Conservation (phyloP, 2,888 invertebrate genomes). For the Torymus aiolomorphi region DNA sequence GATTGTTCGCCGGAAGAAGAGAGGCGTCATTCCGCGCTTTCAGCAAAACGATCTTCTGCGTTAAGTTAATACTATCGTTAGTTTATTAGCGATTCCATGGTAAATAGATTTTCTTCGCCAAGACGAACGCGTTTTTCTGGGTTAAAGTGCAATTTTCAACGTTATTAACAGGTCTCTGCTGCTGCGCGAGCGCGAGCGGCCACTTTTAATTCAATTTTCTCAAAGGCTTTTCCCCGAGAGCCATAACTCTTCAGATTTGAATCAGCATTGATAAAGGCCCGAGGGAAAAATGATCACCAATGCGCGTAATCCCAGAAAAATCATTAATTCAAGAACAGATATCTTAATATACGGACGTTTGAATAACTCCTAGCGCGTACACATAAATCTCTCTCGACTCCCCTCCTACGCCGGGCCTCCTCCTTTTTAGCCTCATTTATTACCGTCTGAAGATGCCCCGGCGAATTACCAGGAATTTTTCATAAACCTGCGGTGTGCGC, state of each 20-base stretch:
- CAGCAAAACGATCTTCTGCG: too few relatives aligned
- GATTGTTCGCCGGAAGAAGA: not conserved
- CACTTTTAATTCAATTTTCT: too few relatives aligned
- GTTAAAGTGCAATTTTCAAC: too few relatives aligned
- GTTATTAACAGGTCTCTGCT: too few relatives aligned
- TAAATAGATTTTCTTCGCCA: too few relatives aligned
- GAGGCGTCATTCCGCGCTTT: not conserved
- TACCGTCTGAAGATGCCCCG: not conserved
- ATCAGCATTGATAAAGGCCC: not conserved
- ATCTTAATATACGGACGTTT: conserved; percentile 19
- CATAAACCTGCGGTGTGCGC: not conserved
- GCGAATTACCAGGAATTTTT: conserved; percentile 33
- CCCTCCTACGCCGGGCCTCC: too few relatives aligned
- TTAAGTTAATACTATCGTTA: too few relatives aligned
- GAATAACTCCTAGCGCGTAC: not conserved
- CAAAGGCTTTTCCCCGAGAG: too few relatives aligned
- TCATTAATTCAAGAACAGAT: not conserved
- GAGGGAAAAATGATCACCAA: not conserved
- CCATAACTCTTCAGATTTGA: too few relatives aligned
- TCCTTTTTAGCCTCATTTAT: conserved; percentile 19
- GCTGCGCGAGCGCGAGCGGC: too few relatives aligned
- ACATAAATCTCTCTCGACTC: conserved; percentile 18
- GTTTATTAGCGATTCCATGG: too few relatives aligned
- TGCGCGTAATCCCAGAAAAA: not conserved
- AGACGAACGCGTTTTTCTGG: too few relatives aligned